These are phyloP conservation scores for Sebastes diploproa DNA, from an alignment of 2,797 vertebrate species.

Conservation along the genomic window DNA sequence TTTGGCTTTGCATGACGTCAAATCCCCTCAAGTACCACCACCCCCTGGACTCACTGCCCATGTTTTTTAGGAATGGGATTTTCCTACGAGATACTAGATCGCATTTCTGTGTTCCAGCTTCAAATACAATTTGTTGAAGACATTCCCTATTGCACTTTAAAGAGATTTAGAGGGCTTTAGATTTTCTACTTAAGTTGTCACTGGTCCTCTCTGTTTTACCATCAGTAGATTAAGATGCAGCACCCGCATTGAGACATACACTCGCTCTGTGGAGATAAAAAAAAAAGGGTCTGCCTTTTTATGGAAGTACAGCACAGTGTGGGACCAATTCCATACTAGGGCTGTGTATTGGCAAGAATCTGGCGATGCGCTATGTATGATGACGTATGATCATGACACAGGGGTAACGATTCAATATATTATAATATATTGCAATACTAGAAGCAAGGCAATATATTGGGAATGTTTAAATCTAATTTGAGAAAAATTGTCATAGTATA, in stretches of 20 bases:
- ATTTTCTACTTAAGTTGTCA: conserved; percentile 44
- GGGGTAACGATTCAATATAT: no score
- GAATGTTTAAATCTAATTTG: no score
- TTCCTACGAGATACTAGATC: conserved; percentile 47
- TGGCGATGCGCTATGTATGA: no score
- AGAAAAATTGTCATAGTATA: no score
- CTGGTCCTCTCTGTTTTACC: conserved; percentile 44
- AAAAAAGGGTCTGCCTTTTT: not conserved
- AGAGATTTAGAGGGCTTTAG: conserved; percentile 40
- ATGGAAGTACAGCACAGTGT: not conserved
- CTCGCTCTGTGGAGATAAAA: conserved; percentile 4
- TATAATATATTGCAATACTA: no score
- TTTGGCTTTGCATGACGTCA: conserved; percentile 49
- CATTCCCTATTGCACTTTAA: conserved; percentile 38
- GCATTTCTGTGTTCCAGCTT: conserved; percentile 7
- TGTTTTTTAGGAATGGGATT: conserved; percentile 53
- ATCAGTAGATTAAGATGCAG: conserved; percentile 46
- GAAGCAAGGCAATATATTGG: no score
- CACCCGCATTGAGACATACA: conserved; percentile 1
- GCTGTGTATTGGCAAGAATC: no score
- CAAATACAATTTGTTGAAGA: conserved; percentile 25
- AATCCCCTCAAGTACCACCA: conserved; percentile 47
- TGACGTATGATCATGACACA: no score
- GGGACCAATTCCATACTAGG: not conserved
- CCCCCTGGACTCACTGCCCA: conserved; percentile 40